Percentiles rank a stretch among this genome's conserved stretches.
phyloP scores from a whole-genome alignment of 64 coral and sea anemone species.

The Anthopleura sola region DNA sequence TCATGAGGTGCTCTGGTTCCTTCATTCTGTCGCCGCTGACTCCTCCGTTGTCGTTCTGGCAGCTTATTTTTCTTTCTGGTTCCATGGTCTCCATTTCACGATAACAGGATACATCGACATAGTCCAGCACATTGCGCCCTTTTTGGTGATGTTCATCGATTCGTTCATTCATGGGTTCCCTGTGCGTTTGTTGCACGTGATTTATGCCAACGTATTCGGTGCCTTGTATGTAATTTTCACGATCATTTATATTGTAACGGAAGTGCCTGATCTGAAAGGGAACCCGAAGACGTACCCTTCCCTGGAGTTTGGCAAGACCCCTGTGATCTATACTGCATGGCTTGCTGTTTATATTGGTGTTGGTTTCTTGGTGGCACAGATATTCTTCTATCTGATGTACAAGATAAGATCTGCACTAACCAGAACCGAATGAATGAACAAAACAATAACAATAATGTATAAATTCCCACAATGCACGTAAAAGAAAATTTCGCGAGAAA shows the following conservation, averaged over 20 bases:
- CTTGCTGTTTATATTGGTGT: constrained; percentile 41
- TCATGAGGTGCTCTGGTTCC: constrained; percentile 46
- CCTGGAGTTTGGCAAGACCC: constrained; percentile 28
- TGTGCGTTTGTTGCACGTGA: constrained; percentile 45
- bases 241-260: constrained; percentile 34
- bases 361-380: constrained; percentile 43
- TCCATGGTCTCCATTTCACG: not conserved
- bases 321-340: constrained; percentile 52
- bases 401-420: constrained; percentile 19
- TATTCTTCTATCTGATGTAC: constrained; percentile 40
- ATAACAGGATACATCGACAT: constrained; percentile 5
- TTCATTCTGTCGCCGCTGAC: constrained; percentile 41
- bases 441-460: not conserved
- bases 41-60: constrained; percentile 21
- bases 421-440: not conserved
- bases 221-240: constrained; percentile 43
- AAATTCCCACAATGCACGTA: not conserved
- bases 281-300: constrained; percentile 36
- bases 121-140: constrained; percentile 20
- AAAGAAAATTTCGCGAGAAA: not conserved
- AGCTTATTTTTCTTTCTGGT: constrained; percentile 47
- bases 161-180: constrained; percentile 28
- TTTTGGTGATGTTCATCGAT: constrained; percentile 39
- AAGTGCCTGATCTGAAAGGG: constrained; percentile 25
- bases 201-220: constrained; percentile 54